Evolutionary conservation across 2,113 vertebrate genomes (phyloP).

Genomic region (Syngnathus typhle): DNA sequence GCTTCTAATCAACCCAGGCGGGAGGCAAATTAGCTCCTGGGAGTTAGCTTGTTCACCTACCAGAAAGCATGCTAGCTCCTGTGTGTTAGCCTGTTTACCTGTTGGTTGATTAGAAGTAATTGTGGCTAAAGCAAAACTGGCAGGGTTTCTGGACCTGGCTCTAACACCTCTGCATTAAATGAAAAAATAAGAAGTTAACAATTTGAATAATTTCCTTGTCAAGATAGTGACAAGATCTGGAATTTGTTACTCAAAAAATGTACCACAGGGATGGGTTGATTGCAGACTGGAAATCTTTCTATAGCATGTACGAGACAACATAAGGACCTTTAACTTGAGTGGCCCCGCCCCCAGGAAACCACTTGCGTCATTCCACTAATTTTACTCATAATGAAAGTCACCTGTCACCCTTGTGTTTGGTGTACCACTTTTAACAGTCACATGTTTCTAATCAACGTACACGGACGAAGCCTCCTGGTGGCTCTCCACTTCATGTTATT

Average conservation of each 20-base stretch:
- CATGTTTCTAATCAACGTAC: conserved; percentile 7
- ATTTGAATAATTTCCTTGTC: too few species aligned
- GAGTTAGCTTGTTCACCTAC: too few species aligned
- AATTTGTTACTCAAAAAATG: too few species aligned
- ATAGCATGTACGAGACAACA: not conserved
- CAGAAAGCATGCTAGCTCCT: too few species aligned
- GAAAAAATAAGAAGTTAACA: too few species aligned
- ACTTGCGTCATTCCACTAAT: not conserved
- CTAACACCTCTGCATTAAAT: not conserved
- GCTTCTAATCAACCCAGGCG: too few species aligned
- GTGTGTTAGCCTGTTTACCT: too few species aligned
- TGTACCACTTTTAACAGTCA: not conserved
- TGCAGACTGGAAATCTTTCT: not conserved
- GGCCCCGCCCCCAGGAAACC: not conserved
- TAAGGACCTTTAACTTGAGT: not conserved
- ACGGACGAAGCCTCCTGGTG: not conserved
- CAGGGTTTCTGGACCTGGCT: too few species aligned
- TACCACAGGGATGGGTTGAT: not conserved
- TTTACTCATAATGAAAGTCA: not conserved
- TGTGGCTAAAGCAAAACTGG: too few species aligned
- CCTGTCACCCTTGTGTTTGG: not conserved
- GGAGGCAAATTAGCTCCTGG: too few species aligned
- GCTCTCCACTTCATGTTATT: not conserved
- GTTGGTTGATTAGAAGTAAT: too few species aligned
- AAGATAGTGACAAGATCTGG: too few species aligned